Evolutionary conservation across 1,140 invertebrate genomes (phyloP).

Genomic region (Aporrectodea caliginosa): DNA sequence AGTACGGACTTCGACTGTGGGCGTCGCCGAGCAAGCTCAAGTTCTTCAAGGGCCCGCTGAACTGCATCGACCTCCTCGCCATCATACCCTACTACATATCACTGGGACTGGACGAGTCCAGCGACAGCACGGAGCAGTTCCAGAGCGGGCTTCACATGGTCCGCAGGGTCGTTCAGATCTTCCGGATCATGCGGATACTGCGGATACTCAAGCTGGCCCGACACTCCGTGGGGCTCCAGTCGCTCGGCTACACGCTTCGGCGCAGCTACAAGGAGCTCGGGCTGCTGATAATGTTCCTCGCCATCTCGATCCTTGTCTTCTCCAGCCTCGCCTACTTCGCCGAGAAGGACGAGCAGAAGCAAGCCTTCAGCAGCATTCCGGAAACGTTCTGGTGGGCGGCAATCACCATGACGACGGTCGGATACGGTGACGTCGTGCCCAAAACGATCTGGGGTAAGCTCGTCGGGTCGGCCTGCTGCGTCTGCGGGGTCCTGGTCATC

Average conservation of each 20-base stretch:
- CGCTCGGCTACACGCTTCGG: conserved; percentile 93
- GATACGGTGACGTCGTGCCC: conserved; percentile 67
- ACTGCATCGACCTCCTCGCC: conserved; percentile 96
- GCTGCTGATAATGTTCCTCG: conserved; percentile 96
- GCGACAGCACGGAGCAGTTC: conserved; percentile 54
- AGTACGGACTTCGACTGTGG: conserved; percentile 95
- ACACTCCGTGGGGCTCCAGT: conserved; percentile 96
- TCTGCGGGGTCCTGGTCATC: conserved; percentile 99
- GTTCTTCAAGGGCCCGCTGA: conserved; percentile 72
- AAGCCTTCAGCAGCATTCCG: conserved; percentile 48
- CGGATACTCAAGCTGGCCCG: conserved; percentile 97
- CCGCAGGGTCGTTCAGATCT: conserved; percentile 83
- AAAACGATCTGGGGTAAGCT: conserved; percentile 53
- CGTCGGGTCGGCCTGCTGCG: conserved; percentile 70
- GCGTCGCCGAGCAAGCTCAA: conserved; percentile 88
- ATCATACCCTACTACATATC: conserved; percentile 88
- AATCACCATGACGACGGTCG: conserved; percentile 95
- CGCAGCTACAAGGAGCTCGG: conserved; percentile 99
- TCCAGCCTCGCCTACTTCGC: conserved; percentile 98
- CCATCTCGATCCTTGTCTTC: conserved; percentile 99
- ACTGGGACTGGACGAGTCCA: conserved; percentile 51
- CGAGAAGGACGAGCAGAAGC: conserved; percentile 68
- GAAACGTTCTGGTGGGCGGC: conserved; percentile 71
- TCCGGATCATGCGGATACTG: conserved; percentile 98
- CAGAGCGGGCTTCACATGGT: conserved; percentile 58